phyloP scores from a whole-genome alignment of 2,797 vertebrate species.

The Glyptemys insculpta region DNA sequence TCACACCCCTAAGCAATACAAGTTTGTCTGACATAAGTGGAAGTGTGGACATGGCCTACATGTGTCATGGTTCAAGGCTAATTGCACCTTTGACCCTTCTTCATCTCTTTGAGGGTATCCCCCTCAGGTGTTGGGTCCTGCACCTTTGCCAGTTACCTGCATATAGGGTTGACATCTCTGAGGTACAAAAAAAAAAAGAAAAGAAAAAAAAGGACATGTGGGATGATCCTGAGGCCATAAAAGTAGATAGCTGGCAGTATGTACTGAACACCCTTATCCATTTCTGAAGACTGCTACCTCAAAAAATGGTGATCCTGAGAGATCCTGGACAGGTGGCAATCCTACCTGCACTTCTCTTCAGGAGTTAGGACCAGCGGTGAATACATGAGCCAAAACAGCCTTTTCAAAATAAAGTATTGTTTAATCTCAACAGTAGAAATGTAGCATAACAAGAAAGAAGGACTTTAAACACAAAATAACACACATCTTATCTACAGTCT shows the following conservation, averaged over 20 bases:
- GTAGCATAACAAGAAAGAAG: background rate
- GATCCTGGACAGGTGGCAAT: no score
- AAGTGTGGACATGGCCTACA: no score
- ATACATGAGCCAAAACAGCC: background rate
- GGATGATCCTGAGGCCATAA: background rate
- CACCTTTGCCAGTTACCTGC: background rate
- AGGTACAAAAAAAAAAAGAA: no score
- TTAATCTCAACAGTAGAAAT: background rate
- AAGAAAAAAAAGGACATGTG: background rate
- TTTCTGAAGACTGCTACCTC: no score
- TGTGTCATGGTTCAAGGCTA: background rate
- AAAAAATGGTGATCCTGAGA: no score
- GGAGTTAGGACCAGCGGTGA: background rate
- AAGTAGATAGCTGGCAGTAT: no score
- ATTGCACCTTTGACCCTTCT: background rate
- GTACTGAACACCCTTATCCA: no score
- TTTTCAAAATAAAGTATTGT: background rate
- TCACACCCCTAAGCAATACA: no score
- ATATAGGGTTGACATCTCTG: fast-evolving
- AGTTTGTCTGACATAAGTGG: no score
- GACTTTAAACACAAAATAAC: background rate
- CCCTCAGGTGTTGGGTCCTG: background rate
- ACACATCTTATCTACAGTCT: background rate
- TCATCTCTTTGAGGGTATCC: background rate
- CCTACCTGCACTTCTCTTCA: background rate